Conservation (phyloP, 2,888 invertebrate genomes). For the Psylliodes chrysocephalus region DNA sequence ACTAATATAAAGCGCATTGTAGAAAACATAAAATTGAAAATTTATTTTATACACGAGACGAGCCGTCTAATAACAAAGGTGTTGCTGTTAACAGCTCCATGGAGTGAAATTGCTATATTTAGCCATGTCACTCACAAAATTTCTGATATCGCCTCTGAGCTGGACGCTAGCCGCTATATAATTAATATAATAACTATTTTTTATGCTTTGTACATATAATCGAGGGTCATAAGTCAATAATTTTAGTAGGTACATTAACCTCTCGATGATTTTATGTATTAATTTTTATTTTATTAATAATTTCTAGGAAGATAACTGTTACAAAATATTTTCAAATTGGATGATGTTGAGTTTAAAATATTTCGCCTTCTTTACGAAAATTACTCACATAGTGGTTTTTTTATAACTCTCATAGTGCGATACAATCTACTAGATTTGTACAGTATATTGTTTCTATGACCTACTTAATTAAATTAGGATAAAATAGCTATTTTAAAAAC, state of each 20-base stretch:
- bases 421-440: no score
- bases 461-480: no score
- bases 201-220: slow-evolving; percentile 48
- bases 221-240: slow-evolving; percentile 41
- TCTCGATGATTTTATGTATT: neutral
- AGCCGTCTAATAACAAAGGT: slow-evolving; percentile 39
- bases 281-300: no score
- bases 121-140: slow-evolving; percentile 46
- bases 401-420: no score
- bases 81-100: slow-evolving; percentile 43
- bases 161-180: slow-evolving; percentile 48
- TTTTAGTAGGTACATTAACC: slow-evolving; percentile 37
- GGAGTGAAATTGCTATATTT: slow-evolving; percentile 44
- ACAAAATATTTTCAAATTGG: no score
- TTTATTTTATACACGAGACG: slow-evolving; percentile 19
- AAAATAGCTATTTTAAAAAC: no score
- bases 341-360: no score
- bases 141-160: slow-evolving; percentile 34
- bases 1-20: no score
- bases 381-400: no score
- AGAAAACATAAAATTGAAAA: slow-evolving; percentile 21
- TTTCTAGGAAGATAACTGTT: no score
- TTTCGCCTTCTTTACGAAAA: no score
- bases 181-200: slow-evolving; percentile 53
- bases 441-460: no score